phyloP scores from a whole-genome alignment of 1,140 invertebrate genomes.

The Papilio polytes region DNA sequence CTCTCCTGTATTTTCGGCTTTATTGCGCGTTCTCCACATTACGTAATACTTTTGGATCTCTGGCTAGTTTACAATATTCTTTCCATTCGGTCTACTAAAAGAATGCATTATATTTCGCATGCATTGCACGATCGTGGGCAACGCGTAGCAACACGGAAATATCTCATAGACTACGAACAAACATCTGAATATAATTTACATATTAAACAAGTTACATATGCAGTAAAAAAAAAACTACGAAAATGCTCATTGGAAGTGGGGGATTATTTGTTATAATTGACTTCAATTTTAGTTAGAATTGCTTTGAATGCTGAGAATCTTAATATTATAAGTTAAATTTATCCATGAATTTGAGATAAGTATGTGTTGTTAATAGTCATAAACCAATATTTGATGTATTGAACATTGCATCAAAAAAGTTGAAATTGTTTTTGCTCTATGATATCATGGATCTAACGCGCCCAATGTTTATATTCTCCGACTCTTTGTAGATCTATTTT shows the following conservation, averaged over 20 bases:
- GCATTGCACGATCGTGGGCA: not conserved
- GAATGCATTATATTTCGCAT: slow-evolving; percentile 20
- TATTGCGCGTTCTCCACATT: slow-evolving; percentile 65
- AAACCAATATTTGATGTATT: slow-evolving; percentile 13
- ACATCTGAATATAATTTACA: not conserved
- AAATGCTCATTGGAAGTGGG: not conserved
- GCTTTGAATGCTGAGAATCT: not conserved
- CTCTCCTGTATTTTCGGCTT: slow-evolving; percentile 58
- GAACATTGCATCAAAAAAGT: slow-evolving; percentile 5
- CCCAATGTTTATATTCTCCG: slow-evolving; percentile 34
- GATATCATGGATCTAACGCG: slow-evolving; percentile 23
- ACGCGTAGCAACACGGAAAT: slow-evolving; percentile 30
- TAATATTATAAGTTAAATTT: not conserved
- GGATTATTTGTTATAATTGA: not conserved
- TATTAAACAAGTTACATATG: not conserved
- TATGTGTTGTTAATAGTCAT: not conserved
- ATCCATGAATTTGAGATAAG: not conserved
- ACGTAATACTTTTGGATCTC: slow-evolving; percentile 60
- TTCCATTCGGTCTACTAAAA: slow-evolving; percentile 22
- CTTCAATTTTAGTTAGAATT: not conserved
- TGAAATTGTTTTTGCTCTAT: slow-evolving; percentile 19
- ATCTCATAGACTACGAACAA: not conserved
- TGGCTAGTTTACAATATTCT: slow-evolving; percentile 42
- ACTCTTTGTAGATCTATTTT: slow-evolving; percentile 37
- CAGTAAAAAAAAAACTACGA: slow-evolving; percentile 8